These are phyloP conservation scores for Drosophila bocki DNA, from an alignment of 1,140 invertebrate genomes.

Conservation along the genomic window DNA sequence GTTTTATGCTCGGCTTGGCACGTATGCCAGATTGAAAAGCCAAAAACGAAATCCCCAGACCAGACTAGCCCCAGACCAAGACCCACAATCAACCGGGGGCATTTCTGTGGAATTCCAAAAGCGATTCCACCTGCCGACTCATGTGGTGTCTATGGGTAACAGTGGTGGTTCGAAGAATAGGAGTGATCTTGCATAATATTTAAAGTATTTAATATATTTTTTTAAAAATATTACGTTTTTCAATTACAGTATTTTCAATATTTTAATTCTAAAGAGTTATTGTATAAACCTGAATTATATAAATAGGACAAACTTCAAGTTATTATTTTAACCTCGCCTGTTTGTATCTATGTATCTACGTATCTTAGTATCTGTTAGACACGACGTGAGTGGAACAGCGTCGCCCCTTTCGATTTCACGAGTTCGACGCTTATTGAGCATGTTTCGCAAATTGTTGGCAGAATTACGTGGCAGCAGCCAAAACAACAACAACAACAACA, in stretches of 20 bases:
- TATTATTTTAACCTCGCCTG: slow-evolving; percentile 14
- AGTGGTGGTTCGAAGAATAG: background rate
- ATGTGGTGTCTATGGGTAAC: slow-evolving; percentile 2
- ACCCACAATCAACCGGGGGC: slow-evolving; percentile 15
- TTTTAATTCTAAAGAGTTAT: background rate
- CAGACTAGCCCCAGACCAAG: slow-evolving; percentile 40
- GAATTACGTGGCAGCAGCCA: slow-evolving; percentile 65
- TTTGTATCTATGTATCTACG: slow-evolving; percentile 2
- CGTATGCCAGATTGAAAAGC: slow-evolving; percentile 30
- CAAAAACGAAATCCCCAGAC: slow-evolving; percentile 30
- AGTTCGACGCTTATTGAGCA: slow-evolving; percentile 33
- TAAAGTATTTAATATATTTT: background rate
- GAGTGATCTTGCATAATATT: background rate
- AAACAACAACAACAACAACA: slow-evolving; percentile 17
- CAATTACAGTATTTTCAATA: too few relatives aligned
- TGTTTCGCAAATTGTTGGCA: slow-evolving; percentile 73
- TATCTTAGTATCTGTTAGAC: slow-evolving; percentile 41
- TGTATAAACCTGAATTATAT: background rate
- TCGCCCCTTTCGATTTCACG: slow-evolving; percentile 47
- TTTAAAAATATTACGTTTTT: too few relatives aligned
- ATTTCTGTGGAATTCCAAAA: slow-evolving; percentile 51
- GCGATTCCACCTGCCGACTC: slow-evolving; percentile 37
- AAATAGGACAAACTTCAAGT: background rate
- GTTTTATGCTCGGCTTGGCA: slow-evolving; percentile 36
- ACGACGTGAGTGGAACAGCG: slow-evolving; percentile 39